These are phyloP conservation scores for Himalopsyche japonica DNA, from an alignment of 2,888 invertebrate genomes.

Conservation along the genomic window DNA sequence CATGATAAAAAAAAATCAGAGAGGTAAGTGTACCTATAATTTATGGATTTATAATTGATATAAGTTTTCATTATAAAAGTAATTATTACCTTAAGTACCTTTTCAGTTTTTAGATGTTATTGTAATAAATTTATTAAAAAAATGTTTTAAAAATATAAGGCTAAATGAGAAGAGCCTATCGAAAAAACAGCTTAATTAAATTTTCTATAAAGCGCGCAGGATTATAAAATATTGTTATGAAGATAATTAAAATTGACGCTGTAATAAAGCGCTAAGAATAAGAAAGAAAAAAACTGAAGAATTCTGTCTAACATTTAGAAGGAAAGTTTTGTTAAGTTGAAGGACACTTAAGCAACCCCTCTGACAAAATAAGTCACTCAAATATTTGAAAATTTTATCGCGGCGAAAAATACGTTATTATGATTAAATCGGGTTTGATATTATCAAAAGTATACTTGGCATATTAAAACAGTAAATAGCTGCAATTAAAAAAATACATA, in stretches of 20 bases:
- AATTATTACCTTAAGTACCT: too few relatives aligned
- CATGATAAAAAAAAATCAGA: too few relatives aligned
- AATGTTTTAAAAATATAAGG: background rate
- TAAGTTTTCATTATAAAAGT: too few relatives aligned
- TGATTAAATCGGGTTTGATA: background rate
- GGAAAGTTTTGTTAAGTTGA: background rate
- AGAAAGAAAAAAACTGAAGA: background rate
- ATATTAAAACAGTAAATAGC: too few relatives aligned
- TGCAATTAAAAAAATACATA: too few relatives aligned
- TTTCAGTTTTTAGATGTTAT: too few relatives aligned
- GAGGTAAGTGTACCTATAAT: too few relatives aligned
- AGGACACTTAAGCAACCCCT: background rate
- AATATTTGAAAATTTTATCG: background rate
- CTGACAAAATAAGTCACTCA: background rate
- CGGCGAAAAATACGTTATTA: background rate
- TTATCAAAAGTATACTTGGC: background rate
- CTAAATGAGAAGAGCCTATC: background rate
- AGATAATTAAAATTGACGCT: background rate
- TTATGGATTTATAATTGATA: too few relatives aligned
- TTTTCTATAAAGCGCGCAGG: background rate
- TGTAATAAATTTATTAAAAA: background rate
- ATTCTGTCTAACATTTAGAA: background rate
- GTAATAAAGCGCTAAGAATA: background rate
- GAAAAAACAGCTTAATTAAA: background rate
- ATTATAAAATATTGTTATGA: background rate